These are phyloP conservation scores for Eulithis prunata DNA, from an alignment of 2,888 invertebrate genomes.

Conservation along the genomic window DNA sequence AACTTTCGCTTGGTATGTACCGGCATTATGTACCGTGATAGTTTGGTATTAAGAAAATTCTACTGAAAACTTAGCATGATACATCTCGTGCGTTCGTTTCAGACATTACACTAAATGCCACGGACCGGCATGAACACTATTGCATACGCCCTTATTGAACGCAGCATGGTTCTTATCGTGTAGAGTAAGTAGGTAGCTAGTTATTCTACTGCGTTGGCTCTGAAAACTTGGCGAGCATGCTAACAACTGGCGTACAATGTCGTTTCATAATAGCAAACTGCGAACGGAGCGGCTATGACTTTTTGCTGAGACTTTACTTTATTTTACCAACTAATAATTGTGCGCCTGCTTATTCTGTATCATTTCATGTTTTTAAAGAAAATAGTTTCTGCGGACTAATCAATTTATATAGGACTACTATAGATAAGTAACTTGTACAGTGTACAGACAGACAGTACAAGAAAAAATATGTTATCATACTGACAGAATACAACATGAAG, in stretches of 20 bases:
- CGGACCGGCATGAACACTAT: background rate
- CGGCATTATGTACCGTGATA: background rate
- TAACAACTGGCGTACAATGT: constrained; percentile 23
- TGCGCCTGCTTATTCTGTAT: constrained; percentile 5
- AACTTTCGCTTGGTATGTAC: background rate
- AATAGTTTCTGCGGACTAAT: background rate
- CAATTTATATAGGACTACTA: too few relatives aligned
- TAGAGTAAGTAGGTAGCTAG: background rate
- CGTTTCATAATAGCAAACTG: constrained; percentile 31
- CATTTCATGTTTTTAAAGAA: background rate
- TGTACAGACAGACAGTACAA: too few relatives aligned
- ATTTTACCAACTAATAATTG: background rate
- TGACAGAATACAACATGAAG: too few relatives aligned
- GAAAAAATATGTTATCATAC: too few relatives aligned
- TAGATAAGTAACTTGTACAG: too few relatives aligned
- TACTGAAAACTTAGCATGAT: constrained; percentile 14
- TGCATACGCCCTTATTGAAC: background rate
- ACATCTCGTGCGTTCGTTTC: too few relatives aligned
- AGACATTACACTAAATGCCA: background rate
- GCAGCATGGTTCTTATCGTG: background rate
- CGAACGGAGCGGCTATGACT: constrained; percentile 18
- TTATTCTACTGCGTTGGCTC: constrained; percentile 2
- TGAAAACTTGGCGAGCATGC: constrained; percentile 25
- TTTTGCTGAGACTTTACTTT: constrained; percentile 14
- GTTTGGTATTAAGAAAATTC: background rate